Evolutionary conservation across 2,113 vertebrate genomes (phyloP), one percentile per base, ranked within the genome.

Genomic region (Chrysemys picta): DNA sequence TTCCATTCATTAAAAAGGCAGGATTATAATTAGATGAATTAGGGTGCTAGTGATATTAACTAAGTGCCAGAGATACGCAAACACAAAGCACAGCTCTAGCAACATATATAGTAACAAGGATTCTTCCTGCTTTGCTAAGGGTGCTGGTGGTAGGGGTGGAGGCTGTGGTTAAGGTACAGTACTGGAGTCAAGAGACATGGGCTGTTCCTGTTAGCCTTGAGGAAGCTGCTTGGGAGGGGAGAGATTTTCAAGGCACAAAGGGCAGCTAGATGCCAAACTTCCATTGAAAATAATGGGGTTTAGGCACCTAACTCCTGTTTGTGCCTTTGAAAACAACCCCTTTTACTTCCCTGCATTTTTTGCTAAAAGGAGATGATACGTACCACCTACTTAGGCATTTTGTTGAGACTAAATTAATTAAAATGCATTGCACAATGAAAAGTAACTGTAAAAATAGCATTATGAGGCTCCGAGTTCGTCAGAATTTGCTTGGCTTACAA

Each of bases 381-480:
- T 17, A 9, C 3, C 2, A 4, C 2, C 5, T 0, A 0, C 11
- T 84, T 59, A 57, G 22, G n/a, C 5, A 3, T 42, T 50, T 72
- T 69, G 4, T 82, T 89, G n/a, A 5, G 95, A 88, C n/a, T 56
- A 17, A 72, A 21, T 4, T 89, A 19, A 76, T 86, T 57, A 38
- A 57, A 82, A 50, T 50, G 59, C 27, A 22, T 3, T 85, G 4
- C 9, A 3, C 82, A 62, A 6, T 17, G 17, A 80, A 72, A 57
- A 50, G 38, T 78, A 86, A 11, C 1, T 38, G 16, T 38, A 5
- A 75, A 82, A 89, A 80, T 4, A 1, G 24, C 2, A 50, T 89
- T 47, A 24, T 31, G 69, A 53, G 7, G 24, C n/a, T 24, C 62
- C 19, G 17, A 83, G 49, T 85, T 0, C 12, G 21, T 47, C 25